A percentile compares a stretch with the other conserved stretches of the same genome.
phyloP scores from a whole-genome alignment of 2,113 vertebrate species.

The Chitala chitala region DNA sequence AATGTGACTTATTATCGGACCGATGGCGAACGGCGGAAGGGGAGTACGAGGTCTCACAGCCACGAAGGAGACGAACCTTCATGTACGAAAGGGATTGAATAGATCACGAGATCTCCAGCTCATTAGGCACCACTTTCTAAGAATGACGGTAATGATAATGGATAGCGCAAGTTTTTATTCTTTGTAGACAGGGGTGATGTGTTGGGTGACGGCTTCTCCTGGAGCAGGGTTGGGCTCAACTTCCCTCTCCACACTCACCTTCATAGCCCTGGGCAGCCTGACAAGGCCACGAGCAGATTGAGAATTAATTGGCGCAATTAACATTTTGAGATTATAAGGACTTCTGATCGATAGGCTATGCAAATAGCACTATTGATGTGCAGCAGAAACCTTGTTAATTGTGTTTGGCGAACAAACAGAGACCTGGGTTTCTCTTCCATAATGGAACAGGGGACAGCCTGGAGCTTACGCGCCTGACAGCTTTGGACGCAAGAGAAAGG shows the following conservation, averaged over 20 bases:
- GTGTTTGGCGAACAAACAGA: slow-evolving; percentile 64
- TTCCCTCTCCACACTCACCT: slow-evolving; percentile 83
- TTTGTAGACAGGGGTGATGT: slow-evolving; percentile 58
- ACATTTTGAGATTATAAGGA: slow-evolving; percentile 94
- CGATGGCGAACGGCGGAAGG: slow-evolving; percentile 9
- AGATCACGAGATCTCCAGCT: slow-evolving; percentile 69
- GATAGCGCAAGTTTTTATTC: slow-evolving; percentile 53
- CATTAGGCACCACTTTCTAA: slow-evolving; percentile 63
- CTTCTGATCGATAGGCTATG: slow-evolving; percentile 86
- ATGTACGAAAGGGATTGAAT: slow-evolving; percentile 67
- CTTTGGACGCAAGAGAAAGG: slow-evolving; percentile 53
- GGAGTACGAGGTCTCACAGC: slow-evolving; percentile 40
- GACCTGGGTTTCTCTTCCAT: slow-evolving; percentile 58
- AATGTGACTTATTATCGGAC: neutral
- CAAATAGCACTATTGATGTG: slow-evolving; percentile 81
- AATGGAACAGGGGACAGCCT: slow-evolving; percentile 69
- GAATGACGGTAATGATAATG: slow-evolving; percentile 69
- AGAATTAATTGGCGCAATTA: slow-evolving; percentile 99
- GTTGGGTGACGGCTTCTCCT: slow-evolving; percentile 55
- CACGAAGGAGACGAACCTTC: slow-evolving; percentile 63
- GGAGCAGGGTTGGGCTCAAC: slow-evolving; percentile 66
- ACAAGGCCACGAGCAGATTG: slow-evolving; percentile 81
- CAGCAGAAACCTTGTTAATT: slow-evolving; percentile 68
- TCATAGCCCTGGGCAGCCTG: slow-evolving; percentile 72
- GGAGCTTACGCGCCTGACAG: slow-evolving; percentile 59